Percentiles rank a stretch among this genome's conserved stretches.
phyloP scores from a whole-genome alignment of 1,140 invertebrate genomes.

The Lordiphosa collinella region DNA sequence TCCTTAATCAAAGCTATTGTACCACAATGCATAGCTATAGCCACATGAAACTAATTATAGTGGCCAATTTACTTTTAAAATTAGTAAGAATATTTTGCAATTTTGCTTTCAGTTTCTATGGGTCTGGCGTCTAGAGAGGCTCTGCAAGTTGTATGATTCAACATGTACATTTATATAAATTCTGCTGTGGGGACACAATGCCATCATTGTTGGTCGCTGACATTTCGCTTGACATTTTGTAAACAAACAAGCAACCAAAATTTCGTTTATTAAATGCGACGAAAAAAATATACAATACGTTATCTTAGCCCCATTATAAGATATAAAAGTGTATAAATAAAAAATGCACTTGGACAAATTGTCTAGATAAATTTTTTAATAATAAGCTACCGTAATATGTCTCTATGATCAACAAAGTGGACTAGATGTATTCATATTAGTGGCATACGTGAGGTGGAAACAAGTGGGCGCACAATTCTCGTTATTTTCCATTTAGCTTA shows the following conservation, averaged over 20 bases:
- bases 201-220: constrained; percentile 43
- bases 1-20: neutral
- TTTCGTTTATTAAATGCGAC: constrained; percentile 59
- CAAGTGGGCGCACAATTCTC: constrained; percentile 1
- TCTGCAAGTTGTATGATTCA: neutral
- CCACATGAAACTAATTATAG: constrained; percentile 21
- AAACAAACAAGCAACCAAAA: constrained; percentile 44
- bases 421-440: too few species aligned
- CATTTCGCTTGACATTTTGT: constrained; percentile 51
- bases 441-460: constrained; percentile 20
- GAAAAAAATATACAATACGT: constrained; percentile 35
- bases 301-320: constrained; percentile 51
- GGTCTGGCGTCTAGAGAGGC: constrained; percentile 1
- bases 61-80: constrained; percentile 14
- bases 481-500: too few species aligned
- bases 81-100: neutral
- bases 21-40: neutral
- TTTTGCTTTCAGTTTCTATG: constrained; percentile 8
- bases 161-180: constrained; percentile 3
- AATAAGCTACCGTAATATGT: neutral
- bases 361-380: constrained; percentile 24
- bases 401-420: too few species aligned
- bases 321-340: constrained; percentile 1
- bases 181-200: constrained; percentile 28
- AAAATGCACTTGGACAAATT: constrained; percentile 34